These are phyloP conservation scores for Melanotaenia pygmaea DNA, from an alignment of 2,797 vertebrate species.

Conservation along the genomic window DNA sequence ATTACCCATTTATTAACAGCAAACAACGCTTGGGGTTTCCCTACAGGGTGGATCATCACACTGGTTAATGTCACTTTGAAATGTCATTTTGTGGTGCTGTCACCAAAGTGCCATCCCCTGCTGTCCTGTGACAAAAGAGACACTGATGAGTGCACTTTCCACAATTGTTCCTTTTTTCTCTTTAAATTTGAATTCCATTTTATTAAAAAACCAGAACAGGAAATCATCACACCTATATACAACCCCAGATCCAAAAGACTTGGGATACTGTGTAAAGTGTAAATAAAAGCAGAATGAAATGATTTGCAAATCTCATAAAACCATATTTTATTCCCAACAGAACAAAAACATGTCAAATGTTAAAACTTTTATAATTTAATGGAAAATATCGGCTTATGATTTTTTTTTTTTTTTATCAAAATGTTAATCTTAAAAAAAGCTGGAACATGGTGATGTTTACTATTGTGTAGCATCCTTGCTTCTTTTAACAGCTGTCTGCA, in stretches of 20 bases:
- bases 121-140: constrained; percentile 4
- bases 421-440: too few relatives aligned
- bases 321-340: background rate
- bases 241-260: too few relatives aligned
- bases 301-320: background rate
- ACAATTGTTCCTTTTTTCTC: constrained; percentile 24
- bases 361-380: too few relatives aligned
- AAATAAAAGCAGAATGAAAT: background rate
- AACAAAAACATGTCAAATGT: background rate
- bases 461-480: too few relatives aligned
- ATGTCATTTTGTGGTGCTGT: constrained; percentile 4
- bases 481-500: background rate
- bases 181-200: background rate
- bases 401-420: too few relatives aligned
- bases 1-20: constrained; percentile 16
- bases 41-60: background rate
- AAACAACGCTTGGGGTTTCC: constrained; percentile 33
- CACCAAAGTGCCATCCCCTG: constrained; percentile 1
- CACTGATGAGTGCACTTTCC: constrained; percentile 27
- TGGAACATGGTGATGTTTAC: too few relatives aligned
- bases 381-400: too few relatives aligned
- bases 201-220: background rate
- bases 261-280: too few relatives aligned
- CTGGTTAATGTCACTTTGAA: constrained; percentile 9
- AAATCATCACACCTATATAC: background rate